These are phyloP conservation scores for Anastrepha ludens DNA, from an alignment of 1,140 invertebrate species.

Conservation along the genomic window DNA sequence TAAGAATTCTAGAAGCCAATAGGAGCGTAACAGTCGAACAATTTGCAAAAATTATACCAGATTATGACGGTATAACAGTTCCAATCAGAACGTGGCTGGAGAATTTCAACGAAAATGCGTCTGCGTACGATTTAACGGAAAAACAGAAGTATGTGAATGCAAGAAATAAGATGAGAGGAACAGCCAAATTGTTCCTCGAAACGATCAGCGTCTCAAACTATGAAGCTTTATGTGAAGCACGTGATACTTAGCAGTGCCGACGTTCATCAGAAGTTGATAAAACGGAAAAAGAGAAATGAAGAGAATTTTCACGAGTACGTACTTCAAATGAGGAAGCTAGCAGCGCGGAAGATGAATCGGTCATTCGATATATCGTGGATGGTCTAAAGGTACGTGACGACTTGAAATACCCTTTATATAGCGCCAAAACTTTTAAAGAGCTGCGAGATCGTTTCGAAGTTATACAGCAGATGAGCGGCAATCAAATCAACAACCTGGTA, in stretches of 20 bases:
- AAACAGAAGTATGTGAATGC: slow-evolving; percentile 31
- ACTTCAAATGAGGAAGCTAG: neutral
- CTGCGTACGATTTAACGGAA: slow-evolving; percentile 1
- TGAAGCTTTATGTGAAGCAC: neutral
- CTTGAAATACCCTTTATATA: slow-evolving; percentile 17
- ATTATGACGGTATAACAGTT: slow-evolving; percentile 10
- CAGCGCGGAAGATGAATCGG: slow-evolving; percentile 1
- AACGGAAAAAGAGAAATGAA: neutral
- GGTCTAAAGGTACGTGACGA: slow-evolving; percentile 37
- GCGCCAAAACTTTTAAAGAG: slow-evolving; percentile 32
- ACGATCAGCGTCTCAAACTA: neutral
- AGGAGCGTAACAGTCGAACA: neutral
- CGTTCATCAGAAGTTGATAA: neutral
- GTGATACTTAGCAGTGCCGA: neutral
- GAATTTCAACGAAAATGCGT: slow-evolving; percentile 41
- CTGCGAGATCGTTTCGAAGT: neutral
- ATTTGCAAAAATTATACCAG: slow-evolving; percentile 4
- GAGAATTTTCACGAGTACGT: slow-evolving; percentile 29
- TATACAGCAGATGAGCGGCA: neutral
- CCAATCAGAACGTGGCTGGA: slow-evolving; percentile 2
- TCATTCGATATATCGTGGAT: slow-evolving; percentile 32
- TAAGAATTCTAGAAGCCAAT: neutral
- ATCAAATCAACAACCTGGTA: neutral
- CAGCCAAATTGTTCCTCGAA: slow-evolving; percentile 39
- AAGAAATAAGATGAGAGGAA: slow-evolving; percentile 21